Evolutionary conservation across 2,888 invertebrate genomes (phyloP).

Genomic region (Hirtodrosophila histrioides): DNA sequence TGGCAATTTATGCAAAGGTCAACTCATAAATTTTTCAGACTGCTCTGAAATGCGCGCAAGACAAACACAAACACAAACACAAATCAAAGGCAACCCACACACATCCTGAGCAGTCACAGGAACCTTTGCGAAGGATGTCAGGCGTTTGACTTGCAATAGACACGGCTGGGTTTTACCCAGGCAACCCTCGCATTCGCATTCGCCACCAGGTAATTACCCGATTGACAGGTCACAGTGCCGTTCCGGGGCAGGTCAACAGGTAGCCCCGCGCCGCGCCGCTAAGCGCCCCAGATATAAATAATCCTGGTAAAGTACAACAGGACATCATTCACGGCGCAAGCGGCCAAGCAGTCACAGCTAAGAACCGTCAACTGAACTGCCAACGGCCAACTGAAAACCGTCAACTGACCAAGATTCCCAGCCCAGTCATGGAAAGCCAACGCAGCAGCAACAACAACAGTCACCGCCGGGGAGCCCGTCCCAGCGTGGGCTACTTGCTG

Average conservation of each 20-base stretch:
- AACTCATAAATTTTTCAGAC: conserved; percentile 45
- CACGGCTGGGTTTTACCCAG: conserved; percentile 44
- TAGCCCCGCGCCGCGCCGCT: conserved; percentile 12
- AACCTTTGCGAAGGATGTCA: conserved; percentile 38
- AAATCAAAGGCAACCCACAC: conserved; percentile 12
- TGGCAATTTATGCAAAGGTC: conserved; percentile 50
- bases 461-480: conserved; percentile 56
- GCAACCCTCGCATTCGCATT: background rate
- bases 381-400: background rate
- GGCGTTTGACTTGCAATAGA: conserved; percentile 20
- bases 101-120: background rate
- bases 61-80: conserved; percentile 12
- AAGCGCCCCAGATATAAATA: conserved; percentile 66
- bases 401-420: too few relatives aligned
- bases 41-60: conserved; percentile 1
- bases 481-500: conserved; percentile 66
- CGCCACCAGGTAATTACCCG: conserved; percentile 67
- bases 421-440: conserved; percentile 41
- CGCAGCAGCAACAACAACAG: conserved; percentile 25
- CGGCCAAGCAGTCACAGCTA: conserved; percentile 48
- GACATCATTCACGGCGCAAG: conserved; percentile 68
- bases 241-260: conserved; percentile 28
- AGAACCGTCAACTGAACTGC: too few relatives aligned
- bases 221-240: conserved; percentile 24
- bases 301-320: conserved; percentile 58